A percentile compares a stretch with the other conserved stretches of the same genome.
Conservation (phyloP, 2,797 vertebrate species). For the Hipposideros larvatus region DNA sequence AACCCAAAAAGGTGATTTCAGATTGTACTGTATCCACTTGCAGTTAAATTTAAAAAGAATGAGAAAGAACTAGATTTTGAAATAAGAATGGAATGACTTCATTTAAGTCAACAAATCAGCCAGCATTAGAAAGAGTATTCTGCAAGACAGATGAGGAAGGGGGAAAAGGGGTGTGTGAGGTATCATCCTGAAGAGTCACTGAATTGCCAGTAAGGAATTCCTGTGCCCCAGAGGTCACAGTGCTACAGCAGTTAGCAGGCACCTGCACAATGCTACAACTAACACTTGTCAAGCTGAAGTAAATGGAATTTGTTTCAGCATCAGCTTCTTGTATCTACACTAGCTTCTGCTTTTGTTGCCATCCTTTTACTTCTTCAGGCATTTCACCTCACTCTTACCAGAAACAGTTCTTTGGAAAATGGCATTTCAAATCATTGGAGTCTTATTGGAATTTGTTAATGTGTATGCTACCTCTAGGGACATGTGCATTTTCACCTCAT, state of each 20-base stretch:
- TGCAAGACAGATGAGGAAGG: background rate
- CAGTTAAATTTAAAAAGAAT: conserved; percentile 40
- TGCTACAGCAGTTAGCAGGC: background rate
- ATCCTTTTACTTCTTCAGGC: background rate
- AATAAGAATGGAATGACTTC: background rate
- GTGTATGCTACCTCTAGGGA: background rate
- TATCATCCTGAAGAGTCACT: background rate
- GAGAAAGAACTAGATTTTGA: background rate
- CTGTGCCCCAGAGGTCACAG: background rate
- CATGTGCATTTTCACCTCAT: background rate
- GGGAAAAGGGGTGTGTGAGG: background rate
- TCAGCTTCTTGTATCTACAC: background rate
- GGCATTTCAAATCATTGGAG: background rate
- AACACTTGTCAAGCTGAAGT: background rate
- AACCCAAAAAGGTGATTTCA: background rate
- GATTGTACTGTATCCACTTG: background rate
- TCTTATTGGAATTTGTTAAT: background rate
- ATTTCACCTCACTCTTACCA: background rate
- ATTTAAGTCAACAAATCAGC: background rate
- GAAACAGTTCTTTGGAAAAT: background rate
- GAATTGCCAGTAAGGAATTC: background rate
- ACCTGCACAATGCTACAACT: background rate
- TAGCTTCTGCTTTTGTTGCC: background rate
- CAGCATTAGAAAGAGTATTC: background rate
- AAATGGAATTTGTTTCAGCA: background rate